These are phyloP conservation scores for Nudaria mundana DNA, from an alignment of 2,888 invertebrate genomes.

Conservation along the genomic window DNA sequence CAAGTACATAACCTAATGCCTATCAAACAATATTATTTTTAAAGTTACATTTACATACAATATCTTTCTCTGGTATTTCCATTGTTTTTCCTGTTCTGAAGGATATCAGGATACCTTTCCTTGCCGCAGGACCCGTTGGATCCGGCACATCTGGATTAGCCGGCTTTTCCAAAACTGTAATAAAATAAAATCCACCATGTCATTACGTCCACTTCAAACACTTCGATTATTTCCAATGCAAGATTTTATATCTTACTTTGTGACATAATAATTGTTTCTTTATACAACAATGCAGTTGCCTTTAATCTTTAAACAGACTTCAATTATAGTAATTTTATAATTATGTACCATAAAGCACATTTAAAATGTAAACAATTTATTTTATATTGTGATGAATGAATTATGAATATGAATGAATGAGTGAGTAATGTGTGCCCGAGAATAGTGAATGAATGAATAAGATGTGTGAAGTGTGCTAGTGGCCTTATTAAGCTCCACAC, in stretches of 20 bases:
- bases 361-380: no score
- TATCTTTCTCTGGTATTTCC: slow-evolving; percentile 92
- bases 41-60: slow-evolving; percentile 83
- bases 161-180: slow-evolving; percentile 71
- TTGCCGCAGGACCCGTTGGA: slow-evolving; percentile 89
- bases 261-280: slow-evolving; percentile 43
- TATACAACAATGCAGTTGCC: background rate
- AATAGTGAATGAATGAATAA: no score
- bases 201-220: background rate
- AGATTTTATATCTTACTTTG: slow-evolving; percentile 55
- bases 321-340: background rate
- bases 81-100: slow-evolving; percentile 91
- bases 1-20: no score
- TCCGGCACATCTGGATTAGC: slow-evolving; percentile 78
- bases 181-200: slow-evolving; percentile 8
- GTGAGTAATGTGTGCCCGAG: no score
- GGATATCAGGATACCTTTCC: slow-evolving; percentile 90
- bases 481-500: no score
- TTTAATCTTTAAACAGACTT: background rate
- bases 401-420: no score
- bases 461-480: no score
- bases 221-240: background rate
- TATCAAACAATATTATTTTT: no score
- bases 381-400: no score
- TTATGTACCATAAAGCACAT: no score